phyloP scores from a whole-genome alignment of 2,888 invertebrate genomes.

The Dryobotodes eremita region DNA sequence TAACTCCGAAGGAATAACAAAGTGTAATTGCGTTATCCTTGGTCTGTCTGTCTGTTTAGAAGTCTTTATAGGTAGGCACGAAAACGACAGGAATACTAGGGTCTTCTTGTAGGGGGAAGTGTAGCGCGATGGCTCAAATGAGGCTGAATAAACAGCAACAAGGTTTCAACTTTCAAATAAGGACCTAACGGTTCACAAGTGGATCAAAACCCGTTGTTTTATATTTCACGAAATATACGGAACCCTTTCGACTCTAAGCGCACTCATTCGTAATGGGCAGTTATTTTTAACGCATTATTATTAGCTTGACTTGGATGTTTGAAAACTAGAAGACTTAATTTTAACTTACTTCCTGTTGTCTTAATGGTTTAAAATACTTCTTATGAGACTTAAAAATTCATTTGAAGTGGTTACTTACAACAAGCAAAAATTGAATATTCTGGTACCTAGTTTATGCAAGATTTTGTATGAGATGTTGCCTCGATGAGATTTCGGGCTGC shows the following conservation, averaged over 20 bases:
- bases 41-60: no score
- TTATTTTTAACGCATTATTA: constrained; percentile 43
- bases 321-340: constrained; percentile 18
- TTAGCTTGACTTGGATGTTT: constrained; percentile 24
- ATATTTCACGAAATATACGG: constrained; percentile 4
- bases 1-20: constrained; percentile 1
- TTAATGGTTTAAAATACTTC: constrained; percentile 5
- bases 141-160: background rate
- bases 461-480: background rate
- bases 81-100: background rate
- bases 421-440: background rate
- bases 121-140: background rate
- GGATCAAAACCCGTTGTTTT: background rate
- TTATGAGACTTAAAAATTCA: background rate
- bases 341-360: constrained; percentile 26
- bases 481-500: background rate
- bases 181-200: background rate
- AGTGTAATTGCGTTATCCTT: constrained; percentile 17
- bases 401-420: background rate
- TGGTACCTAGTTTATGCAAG: background rate
- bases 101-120: background rate
- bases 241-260: background rate
- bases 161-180: background rate
- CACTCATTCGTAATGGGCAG: background rate
- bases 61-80: no score